Conservation (phyloP, 2,113 vertebrate species). For the Cynoglossus semilaevis region DNA sequence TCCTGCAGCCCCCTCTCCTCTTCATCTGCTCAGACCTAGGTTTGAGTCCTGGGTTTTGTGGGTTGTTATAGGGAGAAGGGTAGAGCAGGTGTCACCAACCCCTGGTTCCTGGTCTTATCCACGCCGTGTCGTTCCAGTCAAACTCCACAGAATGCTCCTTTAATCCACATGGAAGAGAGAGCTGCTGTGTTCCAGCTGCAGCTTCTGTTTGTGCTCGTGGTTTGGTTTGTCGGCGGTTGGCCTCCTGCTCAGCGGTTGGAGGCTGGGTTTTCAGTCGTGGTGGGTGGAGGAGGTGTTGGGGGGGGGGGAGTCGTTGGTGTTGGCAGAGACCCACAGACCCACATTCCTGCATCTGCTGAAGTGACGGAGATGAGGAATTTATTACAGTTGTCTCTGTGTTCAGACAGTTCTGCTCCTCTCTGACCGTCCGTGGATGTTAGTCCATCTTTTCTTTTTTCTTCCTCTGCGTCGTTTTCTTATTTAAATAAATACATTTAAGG, state of each 20-base stretch:
- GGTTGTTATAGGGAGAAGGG: no score
- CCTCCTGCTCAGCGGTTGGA: no score
- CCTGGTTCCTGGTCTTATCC: not conserved
- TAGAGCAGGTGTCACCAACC: no score
- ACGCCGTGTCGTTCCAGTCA: not conserved
- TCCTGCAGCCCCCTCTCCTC: not conserved
- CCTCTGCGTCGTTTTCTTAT: no score
- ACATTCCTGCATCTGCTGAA: conserved; percentile 56
- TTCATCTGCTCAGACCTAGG: not conserved
- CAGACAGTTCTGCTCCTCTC: not conserved
- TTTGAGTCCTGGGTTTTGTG: no score
- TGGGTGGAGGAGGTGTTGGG: no score
- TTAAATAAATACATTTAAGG: no score
- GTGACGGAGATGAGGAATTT: conserved; percentile 30
- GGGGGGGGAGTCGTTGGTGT: no score
- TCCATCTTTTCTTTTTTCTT: not conserved
- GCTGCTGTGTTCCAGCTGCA: not conserved
- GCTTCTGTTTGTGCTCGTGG: not conserved
- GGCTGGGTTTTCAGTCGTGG: no score
- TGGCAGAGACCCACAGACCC: conserved; percentile 23
- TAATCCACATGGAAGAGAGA: conserved; percentile 12
- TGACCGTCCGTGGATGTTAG: not conserved
- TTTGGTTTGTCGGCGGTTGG: not conserved
- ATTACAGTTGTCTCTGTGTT: not conserved
- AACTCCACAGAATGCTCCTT: conserved; percentile 30